phyloP scores from a whole-genome alignment of 2,888 invertebrate genomes.

The Nymphalis urticae region DNA sequence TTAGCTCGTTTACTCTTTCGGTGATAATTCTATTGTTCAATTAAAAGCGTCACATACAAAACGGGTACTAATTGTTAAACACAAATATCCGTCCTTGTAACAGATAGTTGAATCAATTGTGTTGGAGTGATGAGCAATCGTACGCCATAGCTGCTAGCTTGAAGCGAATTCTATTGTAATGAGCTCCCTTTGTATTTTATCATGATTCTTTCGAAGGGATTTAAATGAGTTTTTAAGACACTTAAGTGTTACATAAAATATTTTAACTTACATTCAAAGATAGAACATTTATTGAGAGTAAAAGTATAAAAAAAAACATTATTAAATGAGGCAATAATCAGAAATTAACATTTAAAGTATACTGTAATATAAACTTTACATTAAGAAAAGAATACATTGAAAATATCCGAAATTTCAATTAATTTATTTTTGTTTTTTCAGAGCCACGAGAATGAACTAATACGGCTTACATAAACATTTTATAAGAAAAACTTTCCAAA shows the following conservation, averaged over 20 bases:
- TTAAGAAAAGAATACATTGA: too few species aligned
- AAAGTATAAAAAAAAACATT: too few species aligned
- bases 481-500: too few species aligned
- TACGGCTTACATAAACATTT: too few species aligned
- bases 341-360: too few species aligned
- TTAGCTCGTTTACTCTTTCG: constrained; percentile 5
- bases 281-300: not conserved
- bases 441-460: too few species aligned
- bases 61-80: constrained; percentile 30
- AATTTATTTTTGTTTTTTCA: too few species aligned
- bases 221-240: not conserved
- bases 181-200: constrained; percentile 15
- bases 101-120: constrained; percentile 38
- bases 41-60: constrained; percentile 24
- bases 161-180: constrained; percentile 15
- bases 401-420: too few species aligned
- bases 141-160: constrained; percentile 11
- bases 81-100: constrained; percentile 39
- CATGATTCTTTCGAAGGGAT: not conserved
- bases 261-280: not conserved
- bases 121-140: constrained; percentile 23
- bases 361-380: too few species aligned
- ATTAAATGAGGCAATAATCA: too few species aligned
- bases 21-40: constrained; percentile 17
- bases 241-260: not conserved